phyloP scores from a whole-genome alignment of 2,113 vertebrate species.

The Gymnocephalus cernua region DNA sequence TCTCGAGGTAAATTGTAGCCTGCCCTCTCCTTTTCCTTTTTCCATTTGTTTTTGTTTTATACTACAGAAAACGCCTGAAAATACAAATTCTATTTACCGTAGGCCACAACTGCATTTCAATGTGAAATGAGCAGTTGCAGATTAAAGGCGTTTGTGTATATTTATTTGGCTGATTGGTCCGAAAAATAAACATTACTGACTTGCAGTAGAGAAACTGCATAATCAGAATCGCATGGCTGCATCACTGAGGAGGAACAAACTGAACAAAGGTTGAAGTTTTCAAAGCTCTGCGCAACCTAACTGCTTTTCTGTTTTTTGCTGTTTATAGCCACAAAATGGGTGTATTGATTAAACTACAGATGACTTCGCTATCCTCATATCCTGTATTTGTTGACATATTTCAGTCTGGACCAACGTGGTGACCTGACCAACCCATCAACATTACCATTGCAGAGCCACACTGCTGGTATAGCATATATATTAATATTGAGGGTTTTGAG shows the following conservation, averaged over 20 bases:
- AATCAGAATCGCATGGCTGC: not conserved
- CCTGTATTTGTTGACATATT: not conserved
- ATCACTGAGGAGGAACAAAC: not conserved
- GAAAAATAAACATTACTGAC: not conserved
- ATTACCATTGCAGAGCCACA: not conserved
- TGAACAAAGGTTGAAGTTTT: not conserved
- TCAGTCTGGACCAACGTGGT: not conserved
- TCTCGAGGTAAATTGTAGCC: not conserved
- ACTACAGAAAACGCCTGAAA: not conserved
- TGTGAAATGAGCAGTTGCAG: not conserved
- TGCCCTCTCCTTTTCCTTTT: not conserved
- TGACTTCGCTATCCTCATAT: not conserved
- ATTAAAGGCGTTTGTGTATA: not conserved
- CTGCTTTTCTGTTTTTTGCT: not conserved
- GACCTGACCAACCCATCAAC: not conserved
- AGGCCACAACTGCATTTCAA: not conserved
- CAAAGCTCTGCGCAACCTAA: not conserved
- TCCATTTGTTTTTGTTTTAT: not conserved
- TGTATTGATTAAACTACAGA: not conserved
- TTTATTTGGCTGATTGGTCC: not conserved
- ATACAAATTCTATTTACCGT: not conserved
- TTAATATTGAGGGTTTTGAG: too few species aligned
- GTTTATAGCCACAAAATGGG: not conserved
- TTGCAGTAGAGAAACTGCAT: not conserved
- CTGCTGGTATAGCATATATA: not conserved